phyloP scores from a whole-genome alignment of 1,140 invertebrate species.

The Phocides pigmalion region DNA sequence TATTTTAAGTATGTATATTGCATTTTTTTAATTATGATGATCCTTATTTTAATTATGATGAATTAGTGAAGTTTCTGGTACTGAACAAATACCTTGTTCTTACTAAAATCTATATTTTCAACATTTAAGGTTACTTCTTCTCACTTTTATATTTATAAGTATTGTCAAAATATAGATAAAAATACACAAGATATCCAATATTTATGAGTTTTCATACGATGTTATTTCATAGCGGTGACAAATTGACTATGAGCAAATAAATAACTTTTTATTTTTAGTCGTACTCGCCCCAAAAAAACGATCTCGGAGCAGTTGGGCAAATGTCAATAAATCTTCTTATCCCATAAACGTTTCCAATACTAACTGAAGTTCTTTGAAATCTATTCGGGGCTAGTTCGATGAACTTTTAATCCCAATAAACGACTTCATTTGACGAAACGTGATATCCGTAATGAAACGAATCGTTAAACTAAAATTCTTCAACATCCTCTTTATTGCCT shows the following conservation, averaged over 20 bases:
- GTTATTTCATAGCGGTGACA: neutral
- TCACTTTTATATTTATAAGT: too few relatives aligned
- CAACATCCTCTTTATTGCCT: neutral
- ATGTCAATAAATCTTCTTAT: slow-evolving; percentile 22
- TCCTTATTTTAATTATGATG: too few relatives aligned
- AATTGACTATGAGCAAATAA: slow-evolving; percentile 6
- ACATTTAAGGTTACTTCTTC: too few relatives aligned
- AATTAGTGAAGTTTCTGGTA: too few relatives aligned
- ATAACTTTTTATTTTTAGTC: slow-evolving; percentile 10
- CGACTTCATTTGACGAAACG: slow-evolving; percentile 27
- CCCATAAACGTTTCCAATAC: slow-evolving; percentile 17
- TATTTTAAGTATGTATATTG: too few relatives aligned
- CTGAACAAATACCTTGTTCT: too few relatives aligned
- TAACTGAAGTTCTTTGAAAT: slow-evolving; percentile 32
- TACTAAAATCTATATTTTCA: too few relatives aligned
- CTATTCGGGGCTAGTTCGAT: slow-evolving; percentile 35
- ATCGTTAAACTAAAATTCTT: neutral
- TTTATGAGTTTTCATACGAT: too few relatives aligned
- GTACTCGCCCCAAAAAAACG: neutral
- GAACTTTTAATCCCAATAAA: slow-evolving; percentile 36
- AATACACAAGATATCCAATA: too few relatives aligned
- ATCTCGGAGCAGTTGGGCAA: slow-evolving; percentile 17
- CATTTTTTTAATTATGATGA: too few relatives aligned
- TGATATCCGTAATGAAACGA: neutral
- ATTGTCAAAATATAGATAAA: too few relatives aligned